A percentile compares a stretch with the other conserved stretches of the same genome.
These are phyloP conservation scores for Gymnarchus niloticus DNA, from an alignment of 2,113 vertebrate species.

Conservation along the genomic window DNA sequence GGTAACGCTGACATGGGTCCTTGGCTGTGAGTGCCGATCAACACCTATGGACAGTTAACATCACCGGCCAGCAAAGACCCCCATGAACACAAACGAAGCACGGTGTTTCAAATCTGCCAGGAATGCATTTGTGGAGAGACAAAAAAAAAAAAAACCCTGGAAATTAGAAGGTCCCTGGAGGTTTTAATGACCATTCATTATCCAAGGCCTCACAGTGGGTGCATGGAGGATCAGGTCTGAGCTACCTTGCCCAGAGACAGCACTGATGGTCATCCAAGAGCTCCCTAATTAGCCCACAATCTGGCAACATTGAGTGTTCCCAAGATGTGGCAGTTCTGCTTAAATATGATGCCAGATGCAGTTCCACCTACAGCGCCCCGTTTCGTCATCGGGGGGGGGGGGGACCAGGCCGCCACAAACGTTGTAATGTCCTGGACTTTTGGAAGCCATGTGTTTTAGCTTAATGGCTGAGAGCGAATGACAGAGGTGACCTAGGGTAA, in stretches of 20 bases:
- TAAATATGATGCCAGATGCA: conserved; percentile 69
- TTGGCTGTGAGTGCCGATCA: neutral
- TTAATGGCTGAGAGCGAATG: conserved; percentile 37
- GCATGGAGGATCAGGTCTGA: conserved; percentile 55
- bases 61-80: neutral
- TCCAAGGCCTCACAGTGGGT: conserved; percentile 62
- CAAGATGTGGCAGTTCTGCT: conserved; percentile 65
- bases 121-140: conserved; percentile 53
- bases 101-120: conserved; percentile 42
- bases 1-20: neutral
- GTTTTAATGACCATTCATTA: conserved; percentile 60
- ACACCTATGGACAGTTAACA: neutral
- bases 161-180: conserved; percentile 55
- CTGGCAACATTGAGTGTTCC: conserved; percentile 66
- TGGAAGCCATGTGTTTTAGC: neutral
- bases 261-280: conserved; percentile 76
- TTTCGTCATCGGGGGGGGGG: conserved; percentile 58
- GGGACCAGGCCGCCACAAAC: conserved; percentile 46
- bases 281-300: conserved; percentile 72
- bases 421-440: conserved; percentile 48
- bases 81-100: neutral
- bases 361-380: conserved; percentile 68
- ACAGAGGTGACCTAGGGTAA: conserved; percentile 41
- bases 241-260: conserved; percentile 64
- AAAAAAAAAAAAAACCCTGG: conserved; percentile 49